These are phyloP conservation scores for Channallabes apus DNA, from an alignment of 2,797 vertebrate genomes.

Conservation along the genomic window DNA sequence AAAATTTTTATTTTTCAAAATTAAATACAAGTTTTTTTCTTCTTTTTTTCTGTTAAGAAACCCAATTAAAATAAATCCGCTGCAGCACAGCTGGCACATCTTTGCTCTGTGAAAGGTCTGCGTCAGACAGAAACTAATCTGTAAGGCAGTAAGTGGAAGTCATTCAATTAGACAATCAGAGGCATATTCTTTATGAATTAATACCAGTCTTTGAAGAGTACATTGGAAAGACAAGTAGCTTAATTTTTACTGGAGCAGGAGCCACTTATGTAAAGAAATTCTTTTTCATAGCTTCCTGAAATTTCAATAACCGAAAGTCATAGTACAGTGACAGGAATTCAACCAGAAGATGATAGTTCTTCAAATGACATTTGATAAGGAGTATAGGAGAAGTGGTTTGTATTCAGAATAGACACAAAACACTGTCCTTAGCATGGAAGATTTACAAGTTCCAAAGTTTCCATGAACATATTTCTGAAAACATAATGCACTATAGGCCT, in stretches of 20 bases:
- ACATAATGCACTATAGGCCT: neutral
- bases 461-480: neutral
- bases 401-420: slow-evolving; percentile 1
- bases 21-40: neutral
- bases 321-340: neutral
- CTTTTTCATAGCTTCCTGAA: neutral
- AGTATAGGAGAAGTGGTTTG: neutral
- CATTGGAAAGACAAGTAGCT: slow-evolving; percentile 16
- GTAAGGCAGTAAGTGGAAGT: slow-evolving; percentile 27
- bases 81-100: slow-evolving; percentile 12
- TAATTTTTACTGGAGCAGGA: slow-evolving; percentile 25
- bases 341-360: neutral
- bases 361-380: neutral
- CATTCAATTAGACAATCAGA: slow-evolving; percentile 49
- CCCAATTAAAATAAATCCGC: slow-evolving; percentile 25
- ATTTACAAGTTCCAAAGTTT: too few species aligned
- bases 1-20: neutral
- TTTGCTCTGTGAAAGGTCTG: slow-evolving; percentile 22
- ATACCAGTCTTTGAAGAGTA: slow-evolving; percentile 32
- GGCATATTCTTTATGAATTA: slow-evolving; percentile 43
- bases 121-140: slow-evolving; percentile 21
- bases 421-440: neutral
- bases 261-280: neutral
- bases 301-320: neutral
- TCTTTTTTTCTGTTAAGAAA: slow-evolving; percentile 14